Conservation (phyloP, 2,113 vertebrate species). For the Sinosuthora webbiana region DNA sequence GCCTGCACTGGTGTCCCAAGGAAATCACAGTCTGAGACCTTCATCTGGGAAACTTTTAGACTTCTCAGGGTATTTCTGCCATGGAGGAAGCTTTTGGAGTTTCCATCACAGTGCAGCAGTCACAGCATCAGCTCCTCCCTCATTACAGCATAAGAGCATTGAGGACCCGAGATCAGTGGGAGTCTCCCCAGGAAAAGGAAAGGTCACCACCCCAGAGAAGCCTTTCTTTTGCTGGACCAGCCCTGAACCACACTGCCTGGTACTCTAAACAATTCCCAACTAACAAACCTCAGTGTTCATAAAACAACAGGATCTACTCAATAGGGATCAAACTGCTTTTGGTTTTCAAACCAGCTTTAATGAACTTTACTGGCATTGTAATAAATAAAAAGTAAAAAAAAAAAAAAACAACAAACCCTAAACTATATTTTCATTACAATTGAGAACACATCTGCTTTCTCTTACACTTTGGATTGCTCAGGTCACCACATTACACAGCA, state of each 20-base stretch:
- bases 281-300: background rate
- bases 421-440: background rate
- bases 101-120: fast-evolving
- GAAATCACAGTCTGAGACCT: background rate
- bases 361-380: background rate
- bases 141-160: fast-evolving
- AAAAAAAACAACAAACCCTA: too few relatives aligned
- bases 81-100: background rate
- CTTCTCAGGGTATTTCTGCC: background rate
- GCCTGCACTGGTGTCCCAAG: background rate
- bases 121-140: background rate
- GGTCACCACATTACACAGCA: background rate
- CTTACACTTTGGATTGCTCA: background rate
- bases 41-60: background rate
- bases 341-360: background rate
- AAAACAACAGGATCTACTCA: background rate
- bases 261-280: background rate
- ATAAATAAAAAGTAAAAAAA: background rate
- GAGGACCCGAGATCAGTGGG: background rate
- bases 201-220: background rate
- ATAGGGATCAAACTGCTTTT: background rate
- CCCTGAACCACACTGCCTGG: background rate
- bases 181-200: background rate
- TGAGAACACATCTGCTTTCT: background rate
- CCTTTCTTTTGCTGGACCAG: background rate